Conservation (phyloP, 2,888 invertebrate species). For the Sesia apiformis region DNA sequence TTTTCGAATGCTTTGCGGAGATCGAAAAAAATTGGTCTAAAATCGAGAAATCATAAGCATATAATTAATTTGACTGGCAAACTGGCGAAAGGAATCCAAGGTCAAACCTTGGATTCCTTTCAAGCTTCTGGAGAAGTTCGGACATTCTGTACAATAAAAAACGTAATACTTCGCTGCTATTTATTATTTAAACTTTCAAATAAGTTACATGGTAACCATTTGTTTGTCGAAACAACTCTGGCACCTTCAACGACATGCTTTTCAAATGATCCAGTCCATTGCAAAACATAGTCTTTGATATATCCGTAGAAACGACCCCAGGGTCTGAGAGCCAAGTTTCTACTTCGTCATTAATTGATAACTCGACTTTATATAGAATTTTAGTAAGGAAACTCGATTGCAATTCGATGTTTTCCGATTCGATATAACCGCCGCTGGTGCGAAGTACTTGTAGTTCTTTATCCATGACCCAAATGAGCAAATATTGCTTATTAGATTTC, state of each 20-base stretch:
- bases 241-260: conserved; percentile 70
- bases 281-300: conserved; percentile 75
- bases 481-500: conserved; percentile 54
- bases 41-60: too few relatives aligned
- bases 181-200: conserved; percentile 48
- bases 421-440: conserved; percentile 30
- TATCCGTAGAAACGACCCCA: conserved; percentile 60
- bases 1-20: too few relatives aligned
- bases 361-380: conserved; percentile 71
- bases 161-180: neutral
- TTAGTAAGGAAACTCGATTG: conserved; percentile 69
- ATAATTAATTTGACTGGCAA: too few relatives aligned
- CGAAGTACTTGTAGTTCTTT: conserved; percentile 70
- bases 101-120: too few relatives aligned
- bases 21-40: too few relatives aligned
- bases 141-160: neutral
- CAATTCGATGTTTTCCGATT: conserved; percentile 39
- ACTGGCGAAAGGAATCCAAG: too few relatives aligned
- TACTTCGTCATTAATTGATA: conserved; percentile 51
- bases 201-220: conserved; percentile 77
- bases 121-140: neutral
- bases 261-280: conserved; percentile 70
- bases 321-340: conserved; percentile 71
- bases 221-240: conserved; percentile 65
- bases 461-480: conserved; percentile 78